Base-by-base conservation (phyloP, 2,888 invertebrate species). In the Pollenia griseotomentosa region DNA sequence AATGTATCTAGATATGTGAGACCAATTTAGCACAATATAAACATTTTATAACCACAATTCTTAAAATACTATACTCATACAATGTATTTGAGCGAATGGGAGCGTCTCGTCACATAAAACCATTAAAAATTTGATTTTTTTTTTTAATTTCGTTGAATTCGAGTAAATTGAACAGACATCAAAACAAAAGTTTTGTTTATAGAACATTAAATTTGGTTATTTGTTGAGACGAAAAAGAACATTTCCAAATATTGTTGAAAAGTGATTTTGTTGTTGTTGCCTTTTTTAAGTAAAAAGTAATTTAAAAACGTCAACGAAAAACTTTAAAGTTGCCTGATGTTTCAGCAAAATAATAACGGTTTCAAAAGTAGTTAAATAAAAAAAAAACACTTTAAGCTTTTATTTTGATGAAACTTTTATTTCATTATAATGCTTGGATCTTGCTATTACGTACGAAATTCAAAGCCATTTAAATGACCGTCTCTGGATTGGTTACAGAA, bases 121-220 rank as follows among this genome's bases (percentile, higher is more conserved):
- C 71, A 55, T 71, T 53, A 59, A 55, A 33, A 23, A n/a, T 33
- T 33, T 6, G 33, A 23, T 33, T 68, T 33, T 61, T 23, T n/a
- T 55, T 68, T 53, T 44, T 2, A 53, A 71, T 63, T 80, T 80
- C 44, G 44, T 71, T 55, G 44, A 65, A 70, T 55, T 55, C 19
- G 46, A 80, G 63, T 71, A 63, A 80, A 80, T 63, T 80, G 14
- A 55, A 71, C 40, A 65, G 44, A 65, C 16, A 68, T 40, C n/a
- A 65, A 53, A 8, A 65, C 57, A 46, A 53, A 55, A 14, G 48
- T 57, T 57, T 61, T 73, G 65, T 81, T 71, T 81, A 71, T 81
- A 81, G 81, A 73, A 66, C 81, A 74, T 65, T 63, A 63, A 48
- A 81, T 73, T 33, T 70, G 55, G 46, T 71, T 71, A n/a, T 19